phyloP scores from a whole-genome alignment of 1,140 invertebrate species.

The Chymomyza costata region DNA sequence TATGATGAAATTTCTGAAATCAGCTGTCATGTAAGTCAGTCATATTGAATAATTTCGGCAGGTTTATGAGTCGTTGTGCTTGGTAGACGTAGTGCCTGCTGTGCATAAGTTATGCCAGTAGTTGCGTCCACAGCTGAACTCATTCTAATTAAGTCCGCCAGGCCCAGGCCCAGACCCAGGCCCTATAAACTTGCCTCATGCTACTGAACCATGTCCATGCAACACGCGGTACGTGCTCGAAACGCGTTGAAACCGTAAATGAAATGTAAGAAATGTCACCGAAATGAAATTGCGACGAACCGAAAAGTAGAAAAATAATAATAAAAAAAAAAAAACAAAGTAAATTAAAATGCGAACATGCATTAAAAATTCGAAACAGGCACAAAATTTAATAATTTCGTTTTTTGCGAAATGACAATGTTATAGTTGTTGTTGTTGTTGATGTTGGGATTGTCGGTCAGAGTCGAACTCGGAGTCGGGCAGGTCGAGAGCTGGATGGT shows the following conservation, averaged over 20 bases:
- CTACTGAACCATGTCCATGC: conserved; percentile 12
- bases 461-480: conserved; percentile 3
- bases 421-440: conserved; percentile 9
- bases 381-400: conserved; percentile 72
- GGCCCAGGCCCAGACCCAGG: conserved; percentile 15
- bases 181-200: conserved; percentile 5
- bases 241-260: not conserved
- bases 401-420: conserved; percentile 60
- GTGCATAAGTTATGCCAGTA: conserved; percentile 64
- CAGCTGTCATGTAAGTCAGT: conserved; percentile 68
- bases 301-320: no score
- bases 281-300: no score
- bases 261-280: not conserved
- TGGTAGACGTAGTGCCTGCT: conserved; percentile 40
- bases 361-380: conserved; percentile 63
- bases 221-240: conserved; percentile 17
- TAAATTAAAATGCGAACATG: conserved; percentile 49
- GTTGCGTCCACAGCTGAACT: conserved; percentile 45
- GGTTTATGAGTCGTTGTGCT: conserved; percentile 32
- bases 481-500: not conserved
- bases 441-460: not conserved
- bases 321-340: conserved; percentile 1
- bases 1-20: conserved; percentile 71
- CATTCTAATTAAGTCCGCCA: conserved; percentile 60
- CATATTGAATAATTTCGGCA: conserved; percentile 67